These are phyloP conservation scores for Microctonus brassicae DNA, from an alignment of 2,888 invertebrate species.

Conservation along the genomic window DNA sequence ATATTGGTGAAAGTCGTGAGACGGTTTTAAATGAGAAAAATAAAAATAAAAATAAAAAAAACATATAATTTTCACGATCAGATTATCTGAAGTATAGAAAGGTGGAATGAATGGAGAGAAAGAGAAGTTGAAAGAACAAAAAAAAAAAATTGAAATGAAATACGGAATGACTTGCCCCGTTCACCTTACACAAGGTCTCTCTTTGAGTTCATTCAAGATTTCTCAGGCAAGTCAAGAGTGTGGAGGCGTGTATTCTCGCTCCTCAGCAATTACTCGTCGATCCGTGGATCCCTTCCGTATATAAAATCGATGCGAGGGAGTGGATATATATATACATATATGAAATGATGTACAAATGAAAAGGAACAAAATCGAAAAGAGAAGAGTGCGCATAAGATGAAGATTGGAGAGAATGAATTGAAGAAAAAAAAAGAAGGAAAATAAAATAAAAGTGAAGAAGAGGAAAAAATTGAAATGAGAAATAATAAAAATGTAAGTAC, in stretches of 20 bases:
- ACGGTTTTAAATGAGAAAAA: too few relatives aligned
- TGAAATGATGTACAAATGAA: conserved; percentile 23
- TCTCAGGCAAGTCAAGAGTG: conserved; percentile 22
- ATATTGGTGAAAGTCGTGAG: background rate
- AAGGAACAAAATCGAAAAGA: conserved; percentile 8
- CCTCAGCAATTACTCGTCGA: conserved; percentile 44
- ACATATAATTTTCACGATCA: background rate
- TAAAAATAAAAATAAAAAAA: background rate
- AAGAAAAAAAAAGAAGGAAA: conserved; percentile 8
- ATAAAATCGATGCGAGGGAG: conserved; percentile 39
- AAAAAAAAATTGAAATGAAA: background rate
- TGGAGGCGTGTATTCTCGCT: conserved; percentile 41
- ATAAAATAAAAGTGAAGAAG: too few relatives aligned
- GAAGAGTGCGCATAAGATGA: background rate
- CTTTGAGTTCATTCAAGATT: conserved; percentile 30
- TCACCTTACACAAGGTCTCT: conserved; percentile 28
- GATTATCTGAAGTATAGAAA: background rate
- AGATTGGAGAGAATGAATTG: conserved; percentile 16
- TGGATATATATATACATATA: conserved; percentile 26
- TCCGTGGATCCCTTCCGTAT: conserved; percentile 45
- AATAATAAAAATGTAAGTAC: conserved; percentile 2
- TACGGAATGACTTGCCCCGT: conserved; percentile 33
- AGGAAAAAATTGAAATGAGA: conserved; percentile 22
- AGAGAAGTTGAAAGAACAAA: conserved; percentile 28
- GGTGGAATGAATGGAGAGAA: conserved; percentile 39